Base-by-base conservation (phyloP, 2,888 invertebrate genomes). In the Terebella lapidaria region DNA sequence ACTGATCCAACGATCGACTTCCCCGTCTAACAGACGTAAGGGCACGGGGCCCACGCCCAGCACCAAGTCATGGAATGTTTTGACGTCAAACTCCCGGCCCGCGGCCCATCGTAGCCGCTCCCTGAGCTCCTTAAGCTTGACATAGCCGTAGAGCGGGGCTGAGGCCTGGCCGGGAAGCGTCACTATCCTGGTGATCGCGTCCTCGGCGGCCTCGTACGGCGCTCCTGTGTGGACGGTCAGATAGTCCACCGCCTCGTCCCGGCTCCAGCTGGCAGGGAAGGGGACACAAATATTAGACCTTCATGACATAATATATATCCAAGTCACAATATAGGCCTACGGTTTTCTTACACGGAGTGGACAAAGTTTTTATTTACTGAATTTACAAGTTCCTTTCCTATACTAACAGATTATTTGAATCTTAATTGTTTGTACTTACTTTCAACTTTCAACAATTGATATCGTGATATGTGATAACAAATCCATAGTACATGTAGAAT, bases 101-200 rank as follows among this genome's bases (percentile, higher is more conserved):
- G 22, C 5, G 5, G 22, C 24, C 5, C 5, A 10, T 22, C 22
- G 18, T 5, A 24, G 18, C 49, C 5, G 15, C 5, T 49, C 49
- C 5, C 49, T 10, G n/a, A 49, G 49, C 49, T 49, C 18, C 24
- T 22, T 10, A 24, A 63, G 54, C 47, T 58, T 60, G 28, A 49
- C 35, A 29, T 54, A 47, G 25, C 62, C 65, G 49, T 60, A 55
- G 20, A 51, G 30, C 10, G 64, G 56, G 29, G 56, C 56, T 27
- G 57, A 30, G 18, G 65, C 60, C 27, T 62, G 62, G 26, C 62
- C 65, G 10, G 65, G 65, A 24, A 62, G 28, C 22, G 65, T 63
- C 18, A 65, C 59, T 28, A 63, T 61, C 4, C 59, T 51, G 53
- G 58, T 59, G 10, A 65, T 54, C 24, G 54, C 57, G 46, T 47